Base-by-base conservation (phyloP, 2,797 vertebrate genomes). In the Pangasius mekongensis region DNA sequence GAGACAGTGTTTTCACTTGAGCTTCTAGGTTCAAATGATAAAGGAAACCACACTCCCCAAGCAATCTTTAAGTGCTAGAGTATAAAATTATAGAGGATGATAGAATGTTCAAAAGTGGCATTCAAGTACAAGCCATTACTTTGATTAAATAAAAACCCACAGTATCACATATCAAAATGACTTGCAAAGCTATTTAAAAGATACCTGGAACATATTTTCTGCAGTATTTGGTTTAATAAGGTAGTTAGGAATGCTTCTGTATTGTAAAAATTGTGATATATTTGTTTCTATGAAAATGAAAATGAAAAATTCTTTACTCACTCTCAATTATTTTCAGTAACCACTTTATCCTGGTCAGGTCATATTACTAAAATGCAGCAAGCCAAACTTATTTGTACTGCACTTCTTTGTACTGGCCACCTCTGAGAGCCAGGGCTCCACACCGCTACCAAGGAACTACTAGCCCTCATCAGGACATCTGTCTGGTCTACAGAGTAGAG, bases 11-110 rank as follows among this genome's bases (percentile, higher is more conserved):
- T 54, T 77, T 30, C 47, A 77, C 74, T 47, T 52, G 81, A 83
- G 60, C 60, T 67, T 84, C 69, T 24, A 69, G 20, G 83, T 36
- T 36, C 4, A 52, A 67, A 49, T 84, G 16, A 83, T 47, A 83
- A 83, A 47, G 81, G 36, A 83, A 83, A 66, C 9, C 14, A 9
- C 39, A 20, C 82, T 33, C 64, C 43, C 9, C n/a, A 54, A 84
- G n/a, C 62, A 67, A 52, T 84, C 82, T 67, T 67, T 67, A 83
- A 83, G 82, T 73, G 84, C 69, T 47, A 22, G 20, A 47, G 16
- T 60, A 86, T 77, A 30, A 22, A 60, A 62, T 47, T n/a, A 58
- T 60, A 47, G 4, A 69, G 18, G 82, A 84, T 84, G 82, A 84
- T 67, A 67, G 27, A 69, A 83, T 67, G 62, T 13, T 67, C 5